Base-by-base conservation (phyloP, 1,140 invertebrate genomes). In the Trichoplusia ni region DNA sequence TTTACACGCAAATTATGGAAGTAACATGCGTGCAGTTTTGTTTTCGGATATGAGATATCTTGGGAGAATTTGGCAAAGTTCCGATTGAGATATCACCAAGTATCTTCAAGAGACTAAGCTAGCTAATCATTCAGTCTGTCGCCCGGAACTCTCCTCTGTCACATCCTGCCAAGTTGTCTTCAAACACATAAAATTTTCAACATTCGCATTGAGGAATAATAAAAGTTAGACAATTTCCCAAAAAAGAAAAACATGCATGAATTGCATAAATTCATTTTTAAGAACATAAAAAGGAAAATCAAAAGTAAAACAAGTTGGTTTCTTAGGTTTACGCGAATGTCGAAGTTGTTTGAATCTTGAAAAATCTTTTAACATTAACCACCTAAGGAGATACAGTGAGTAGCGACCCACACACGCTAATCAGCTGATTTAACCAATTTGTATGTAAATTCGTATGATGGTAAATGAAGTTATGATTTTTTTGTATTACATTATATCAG, bases 1-100 rank as follows among this genome's bases (percentile, higher is more conserved):
- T 89, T 89, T 87, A 89, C 74, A 75, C 67, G 71, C 64, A 87
- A 87, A 87, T 86, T 86, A 86, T 83, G 81, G 69, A 80, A 82
- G 82, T 84, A 67, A 74, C 77, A 68, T 73, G 33, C 33, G 44
- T 27, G 11, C 42, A 44, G 49, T 65, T 53, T 53, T 46, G 14
- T 25, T 46, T 62, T 29, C 6, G 6, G 8, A 62, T 21, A 9
- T 16, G 6, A 21, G 31, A 38, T 23, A 11, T 25, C 13, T 54
- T 54, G 5, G 11, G 18, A 9, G 4, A 21, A 49, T 49, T 44
- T 18, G 8, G 13, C 13, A 49, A 29, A 16, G 8, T 49, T n/a
- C n/a, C n/a, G n/a, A n/a, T n/a, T n/a, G n/a, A n/a, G n/a, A n/a
- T n/a, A n/a, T n/a, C n/a, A n/a, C n/a, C n/a, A n/a, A n/a, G n/a